Evolutionary conservation across 2,888 invertebrate genomes (phyloP).

Genomic region (Parascotia fuliginaria): DNA sequence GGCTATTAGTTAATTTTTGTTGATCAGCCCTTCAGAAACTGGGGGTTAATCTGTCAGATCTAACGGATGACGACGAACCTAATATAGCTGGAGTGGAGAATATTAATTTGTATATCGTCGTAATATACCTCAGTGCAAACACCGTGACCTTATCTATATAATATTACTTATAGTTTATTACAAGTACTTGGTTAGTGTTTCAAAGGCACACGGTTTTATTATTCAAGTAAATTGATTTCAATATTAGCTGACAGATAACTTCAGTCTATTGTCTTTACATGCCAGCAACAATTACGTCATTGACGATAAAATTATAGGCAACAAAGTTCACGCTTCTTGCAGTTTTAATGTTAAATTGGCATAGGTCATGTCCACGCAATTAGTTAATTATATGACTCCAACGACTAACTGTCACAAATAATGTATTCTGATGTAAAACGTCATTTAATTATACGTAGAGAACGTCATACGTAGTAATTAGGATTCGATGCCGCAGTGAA

Average conservation of each 20-base stretch:
- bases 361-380: slow-evolving; percentile 35
- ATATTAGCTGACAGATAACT: background rate
- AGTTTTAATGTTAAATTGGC: slow-evolving; percentile 56
- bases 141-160: no score
- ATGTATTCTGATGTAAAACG: slow-evolving; percentile 46
- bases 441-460: slow-evolving; percentile 27
- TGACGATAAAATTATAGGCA: slow-evolving; percentile 50
- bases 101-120: no score
- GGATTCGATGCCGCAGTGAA: slow-evolving; percentile 4
- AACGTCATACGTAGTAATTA: slow-evolving; percentile 11
- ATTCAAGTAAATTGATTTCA: background rate
- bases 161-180: no score
- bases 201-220: no score
- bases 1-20: no score
- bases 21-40: no score
- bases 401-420: slow-evolving; percentile 52
- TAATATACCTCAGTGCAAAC: no score
- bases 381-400: slow-evolving; percentile 51
- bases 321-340: slow-evolving; percentile 46
- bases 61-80: no score
- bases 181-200: no score
- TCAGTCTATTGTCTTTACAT: slow-evolving; percentile 10
- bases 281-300: slow-evolving; percentile 45
- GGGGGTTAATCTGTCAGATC: no score
- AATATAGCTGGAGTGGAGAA: no score